These are phyloP conservation scores for Myotis myotis DNA, from an alignment of 2,797 vertebrate genomes.

Conservation along the genomic window DNA sequence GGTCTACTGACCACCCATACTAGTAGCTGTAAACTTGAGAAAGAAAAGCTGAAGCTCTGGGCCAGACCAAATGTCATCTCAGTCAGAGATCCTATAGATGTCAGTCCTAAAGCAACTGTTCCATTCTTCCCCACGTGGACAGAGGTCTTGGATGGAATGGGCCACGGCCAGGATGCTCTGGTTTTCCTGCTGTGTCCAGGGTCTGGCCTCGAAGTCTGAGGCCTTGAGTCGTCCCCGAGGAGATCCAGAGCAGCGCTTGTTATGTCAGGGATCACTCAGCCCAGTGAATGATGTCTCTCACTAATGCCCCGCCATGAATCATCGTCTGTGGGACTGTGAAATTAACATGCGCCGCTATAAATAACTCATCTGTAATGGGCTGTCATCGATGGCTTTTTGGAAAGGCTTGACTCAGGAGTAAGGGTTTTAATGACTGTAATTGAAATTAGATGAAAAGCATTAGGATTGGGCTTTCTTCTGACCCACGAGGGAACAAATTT, in stretches of 20 bases:
- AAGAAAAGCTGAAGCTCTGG: not conserved
- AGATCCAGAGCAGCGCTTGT: slow-evolving; percentile 59
- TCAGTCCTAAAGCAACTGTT: not conserved
- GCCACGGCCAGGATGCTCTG: not conserved
- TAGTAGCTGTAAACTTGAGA: not conserved
- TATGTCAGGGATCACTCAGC: slow-evolving; percentile 68
- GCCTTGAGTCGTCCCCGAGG: slow-evolving; percentile 46
- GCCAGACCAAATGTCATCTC: not conserved
- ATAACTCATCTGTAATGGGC: slow-evolving; percentile 83
- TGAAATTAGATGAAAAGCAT: slow-evolving; percentile 85
- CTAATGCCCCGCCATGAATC: slow-evolving; percentile 81
- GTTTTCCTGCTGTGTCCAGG: not conserved
- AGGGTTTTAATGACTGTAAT: slow-evolving; percentile 83
- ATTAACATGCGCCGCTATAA: slow-evolving; percentile 83
- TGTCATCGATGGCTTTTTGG: slow-evolving; percentile 80
- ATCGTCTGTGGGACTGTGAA: slow-evolving; percentile 82
- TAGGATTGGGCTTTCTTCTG: slow-evolving; percentile 76
- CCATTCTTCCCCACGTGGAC: not conserved
- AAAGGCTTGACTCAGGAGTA: slow-evolving; percentile 80
- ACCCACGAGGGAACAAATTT: slow-evolving; percentile 79
- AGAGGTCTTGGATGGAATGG: not conserved
- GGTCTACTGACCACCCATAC: not conserved
- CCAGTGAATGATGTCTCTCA: slow-evolving; percentile 81
- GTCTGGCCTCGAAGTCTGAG: slow-evolving; percentile 1
- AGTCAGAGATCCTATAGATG: not conserved